Evolutionary conservation across 35 echinoderm and acorn worm species (phyloP).

Genomic region (Strongylocentrotus purpuratus): DNA sequence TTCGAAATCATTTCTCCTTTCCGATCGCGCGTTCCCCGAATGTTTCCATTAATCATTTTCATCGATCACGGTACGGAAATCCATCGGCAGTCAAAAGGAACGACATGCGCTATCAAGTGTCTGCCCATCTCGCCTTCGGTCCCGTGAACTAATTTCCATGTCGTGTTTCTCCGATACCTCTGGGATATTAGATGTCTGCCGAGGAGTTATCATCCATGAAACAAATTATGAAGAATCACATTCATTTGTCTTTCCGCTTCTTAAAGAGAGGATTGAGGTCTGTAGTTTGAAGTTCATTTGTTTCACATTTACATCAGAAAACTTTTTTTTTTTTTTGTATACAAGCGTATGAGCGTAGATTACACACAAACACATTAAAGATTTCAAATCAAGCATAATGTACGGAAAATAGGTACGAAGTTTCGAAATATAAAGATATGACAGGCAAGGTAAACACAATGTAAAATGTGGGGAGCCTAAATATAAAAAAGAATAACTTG

Average conservation of each 20-base stretch:
- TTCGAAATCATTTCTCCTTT: background rate
- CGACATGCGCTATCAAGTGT: background rate
- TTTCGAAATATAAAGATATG: too few relatives aligned
- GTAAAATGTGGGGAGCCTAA: too few relatives aligned
- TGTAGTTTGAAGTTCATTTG: too few relatives aligned
- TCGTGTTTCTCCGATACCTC: background rate
- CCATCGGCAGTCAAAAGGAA: background rate
- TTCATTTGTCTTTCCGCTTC: background rate
- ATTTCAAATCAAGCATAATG: too few relatives aligned
- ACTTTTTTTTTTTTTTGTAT: too few relatives aligned
- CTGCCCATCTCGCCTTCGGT: background rate
- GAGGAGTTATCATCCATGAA: background rate
- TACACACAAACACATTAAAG: too few relatives aligned
- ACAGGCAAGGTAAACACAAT: too few relatives aligned
- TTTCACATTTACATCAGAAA: too few relatives aligned
- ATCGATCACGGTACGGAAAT: background rate
- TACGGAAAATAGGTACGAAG: too few relatives aligned
- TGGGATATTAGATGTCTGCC: background rate
- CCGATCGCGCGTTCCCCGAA: background rate
- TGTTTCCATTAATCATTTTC: background rate
- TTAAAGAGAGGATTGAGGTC: background rate
- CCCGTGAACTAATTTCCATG: constrained; percentile 1
- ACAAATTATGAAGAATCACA: background rate
- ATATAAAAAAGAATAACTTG: too few relatives aligned
- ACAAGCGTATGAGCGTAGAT: too few relatives aligned